A percentile compares a stretch with the other conserved stretches of the same genome.
phyloP scores from a whole-genome alignment of 1,140 invertebrate genomes.

The Leptinotarsa undecemlineata region DNA sequence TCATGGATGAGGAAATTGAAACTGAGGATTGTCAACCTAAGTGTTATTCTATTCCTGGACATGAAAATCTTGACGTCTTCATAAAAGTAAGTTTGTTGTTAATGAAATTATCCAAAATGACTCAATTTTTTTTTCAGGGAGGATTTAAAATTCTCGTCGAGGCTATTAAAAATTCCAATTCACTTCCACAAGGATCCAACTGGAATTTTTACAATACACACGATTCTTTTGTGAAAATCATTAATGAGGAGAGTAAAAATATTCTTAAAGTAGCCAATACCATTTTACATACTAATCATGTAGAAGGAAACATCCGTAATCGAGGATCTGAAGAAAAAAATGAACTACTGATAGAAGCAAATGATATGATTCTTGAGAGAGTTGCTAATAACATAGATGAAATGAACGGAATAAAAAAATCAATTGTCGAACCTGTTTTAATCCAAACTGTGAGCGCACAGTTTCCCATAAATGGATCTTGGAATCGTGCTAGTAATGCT shows the following conservation, averaged over 20 bases:
- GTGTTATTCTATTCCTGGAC: conserved; percentile 34
- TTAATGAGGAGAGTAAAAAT: conserved; percentile 62
- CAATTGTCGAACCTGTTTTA: conserved; percentile 57
- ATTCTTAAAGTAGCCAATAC: conserved; percentile 60
- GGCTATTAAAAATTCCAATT: conserved; percentile 70
- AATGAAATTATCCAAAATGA: conserved; percentile 32
- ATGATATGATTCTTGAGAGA: conserved; percentile 80
- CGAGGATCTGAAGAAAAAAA: conserved; percentile 71
- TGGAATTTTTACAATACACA: conserved; percentile 73
- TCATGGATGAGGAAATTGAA: background rate
- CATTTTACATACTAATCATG: conserved; percentile 64
- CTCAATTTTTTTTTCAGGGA: conserved; percentile 55
- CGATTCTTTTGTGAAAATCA: conserved; percentile 66
- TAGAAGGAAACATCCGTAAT: conserved; percentile 63
- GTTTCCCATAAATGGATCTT: conserved; percentile 50
- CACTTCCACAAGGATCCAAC: conserved; percentile 68
- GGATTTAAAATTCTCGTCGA: conserved; percentile 62
- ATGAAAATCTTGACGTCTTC: conserved; percentile 46
- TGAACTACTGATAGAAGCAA: conserved; percentile 74
- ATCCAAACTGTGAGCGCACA: conserved; percentile 53
- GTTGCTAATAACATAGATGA: conserved; percentile 75
- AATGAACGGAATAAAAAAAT: conserved; percentile 67
- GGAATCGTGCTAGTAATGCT: conserved; percentile 54
- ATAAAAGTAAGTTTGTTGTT: conserved; percentile 45
- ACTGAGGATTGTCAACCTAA: background rate